A percentile compares a stretch with the other conserved stretches of the same genome.
Conservation (phyloP, 2,888 invertebrate genomes). For the Tipula confusa region DNA sequence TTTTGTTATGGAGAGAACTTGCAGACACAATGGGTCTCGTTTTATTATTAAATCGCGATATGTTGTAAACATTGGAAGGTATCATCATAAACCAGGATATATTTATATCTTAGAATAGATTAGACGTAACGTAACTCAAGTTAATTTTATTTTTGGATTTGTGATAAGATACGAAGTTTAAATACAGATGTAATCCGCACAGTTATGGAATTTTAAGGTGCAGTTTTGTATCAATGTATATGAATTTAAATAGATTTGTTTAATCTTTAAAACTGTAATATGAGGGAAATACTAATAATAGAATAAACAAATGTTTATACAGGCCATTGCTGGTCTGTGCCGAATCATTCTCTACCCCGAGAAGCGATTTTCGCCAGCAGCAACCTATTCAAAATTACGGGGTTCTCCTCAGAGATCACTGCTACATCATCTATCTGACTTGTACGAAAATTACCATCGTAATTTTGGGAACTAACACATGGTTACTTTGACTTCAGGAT, state of each 20-base stretch:
- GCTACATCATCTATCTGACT: too few relatives aligned
- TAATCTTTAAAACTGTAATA: neutral
- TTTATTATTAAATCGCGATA: neutral
- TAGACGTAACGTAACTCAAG: neutral
- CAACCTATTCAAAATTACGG: too few relatives aligned
- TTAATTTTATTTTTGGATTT: neutral
- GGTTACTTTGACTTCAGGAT: too few relatives aligned
- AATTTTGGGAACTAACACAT: too few relatives aligned
- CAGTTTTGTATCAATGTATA: neutral
- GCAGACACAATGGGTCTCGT: neutral
- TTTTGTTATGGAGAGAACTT: neutral
- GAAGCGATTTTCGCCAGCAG: too few relatives aligned
- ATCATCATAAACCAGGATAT: neutral
- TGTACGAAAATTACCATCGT: too few relatives aligned
- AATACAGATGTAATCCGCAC: constrained; percentile 13
- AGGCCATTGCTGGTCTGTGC: too few relatives aligned
- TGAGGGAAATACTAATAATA: neutral
- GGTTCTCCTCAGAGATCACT: too few relatives aligned
- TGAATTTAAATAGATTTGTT: too few relatives aligned
- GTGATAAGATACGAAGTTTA: neutral
- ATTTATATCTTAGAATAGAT: neutral
- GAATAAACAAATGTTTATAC: too few relatives aligned
- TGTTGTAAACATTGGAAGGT: neutral
- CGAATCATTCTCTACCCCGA: too few relatives aligned
- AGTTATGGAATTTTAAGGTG: neutral